Percentiles rank a stretch among this genome's conserved stretches.
phyloP scores from a whole-genome alignment of 2,797 vertebrate genomes.

The Girardinus metallicus region DNA sequence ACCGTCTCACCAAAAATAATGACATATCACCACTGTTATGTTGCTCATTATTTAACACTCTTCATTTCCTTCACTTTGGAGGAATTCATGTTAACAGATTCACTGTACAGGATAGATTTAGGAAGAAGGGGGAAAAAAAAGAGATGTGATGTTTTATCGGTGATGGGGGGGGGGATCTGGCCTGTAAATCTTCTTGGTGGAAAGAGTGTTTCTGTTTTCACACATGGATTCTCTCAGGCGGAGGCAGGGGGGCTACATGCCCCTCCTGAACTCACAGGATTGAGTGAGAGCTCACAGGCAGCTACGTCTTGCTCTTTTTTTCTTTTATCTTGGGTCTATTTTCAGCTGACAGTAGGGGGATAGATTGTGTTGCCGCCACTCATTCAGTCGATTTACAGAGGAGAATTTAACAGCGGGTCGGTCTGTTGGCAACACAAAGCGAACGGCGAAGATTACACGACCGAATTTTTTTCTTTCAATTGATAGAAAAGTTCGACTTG shows the following conservation, averaged over 20 bases:
- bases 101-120: constrained; percentile 18
- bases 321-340: constrained; percentile 27
- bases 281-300: constrained; percentile 5
- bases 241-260: not conserved
- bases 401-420: constrained; percentile 26
- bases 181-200: constrained; percentile 61
- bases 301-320: constrained; percentile 22
- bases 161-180: constrained; percentile 32
- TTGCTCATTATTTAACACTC: constrained; percentile 27
- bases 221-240: constrained; percentile 18
- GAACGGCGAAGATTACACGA: not conserved
- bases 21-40: constrained; percentile 32
- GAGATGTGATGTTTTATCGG: constrained; percentile 37
- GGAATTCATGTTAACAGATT: constrained; percentile 34
- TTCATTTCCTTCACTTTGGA: constrained; percentile 25
- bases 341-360: constrained; percentile 23
- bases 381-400: constrained; percentile 57
- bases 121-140: constrained; percentile 7
- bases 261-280: constrained; percentile 21
- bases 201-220: constrained; percentile 37
- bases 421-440: constrained; percentile 28
- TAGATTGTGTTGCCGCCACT: constrained; percentile 39
- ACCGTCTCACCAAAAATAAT: constrained; percentile 59
- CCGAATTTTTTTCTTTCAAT: constrained; percentile 13
- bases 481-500: not conserved